These are phyloP conservation scores for Marisa cornuarietis DNA, from an alignment of 1,140 invertebrate genomes.

Conservation along the genomic window DNA sequence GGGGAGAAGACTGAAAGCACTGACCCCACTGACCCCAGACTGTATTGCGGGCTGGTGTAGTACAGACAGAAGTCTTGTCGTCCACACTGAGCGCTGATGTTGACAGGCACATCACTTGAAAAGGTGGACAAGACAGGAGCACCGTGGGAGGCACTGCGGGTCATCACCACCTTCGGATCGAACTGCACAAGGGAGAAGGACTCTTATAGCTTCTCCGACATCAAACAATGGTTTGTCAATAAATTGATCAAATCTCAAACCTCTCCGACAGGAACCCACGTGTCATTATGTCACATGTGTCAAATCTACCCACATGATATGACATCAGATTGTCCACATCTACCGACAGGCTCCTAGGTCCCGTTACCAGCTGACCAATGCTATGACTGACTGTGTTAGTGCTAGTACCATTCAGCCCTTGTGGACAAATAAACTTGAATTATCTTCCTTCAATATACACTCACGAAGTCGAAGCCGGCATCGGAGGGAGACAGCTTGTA, in stretches of 20 bases:
- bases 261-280: no score
- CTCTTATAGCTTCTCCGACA: no score
- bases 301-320: no score
- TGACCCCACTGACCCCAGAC: not conserved
- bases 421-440: no score
- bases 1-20: not conserved
- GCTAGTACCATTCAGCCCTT: no score
- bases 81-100: not conserved
- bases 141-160: not conserved
- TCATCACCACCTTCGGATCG: not conserved
- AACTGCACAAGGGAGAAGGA: not conserved
- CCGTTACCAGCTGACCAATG: no score
- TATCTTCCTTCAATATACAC: not conserved
- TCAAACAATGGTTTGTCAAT: no score
- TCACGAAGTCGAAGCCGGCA: constrained; percentile 22
- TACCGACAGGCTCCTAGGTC: no score
- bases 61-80: not conserved
- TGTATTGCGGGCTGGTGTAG: not conserved
- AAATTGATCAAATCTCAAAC: no score
- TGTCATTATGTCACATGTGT: no score
- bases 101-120: not conserved
- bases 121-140: not conserved
- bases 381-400: no score
- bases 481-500: constrained; percentile 20
- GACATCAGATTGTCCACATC: no score